Evolutionary conservation across 2,113 vertebrate species (phyloP).

Genomic region (Macrotis lagotis): DNA sequence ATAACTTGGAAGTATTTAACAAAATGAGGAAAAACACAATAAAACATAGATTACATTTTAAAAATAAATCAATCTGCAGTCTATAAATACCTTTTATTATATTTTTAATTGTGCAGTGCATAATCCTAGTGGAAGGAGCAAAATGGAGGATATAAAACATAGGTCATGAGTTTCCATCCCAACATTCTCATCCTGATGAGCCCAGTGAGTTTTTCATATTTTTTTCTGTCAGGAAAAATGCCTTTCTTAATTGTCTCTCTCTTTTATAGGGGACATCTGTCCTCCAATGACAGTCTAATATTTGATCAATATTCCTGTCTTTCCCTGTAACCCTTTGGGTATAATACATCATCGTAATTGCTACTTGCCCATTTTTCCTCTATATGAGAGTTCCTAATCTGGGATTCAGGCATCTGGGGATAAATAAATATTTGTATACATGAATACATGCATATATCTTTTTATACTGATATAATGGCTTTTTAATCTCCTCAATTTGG

Average conservation of each 20-base stretch:
- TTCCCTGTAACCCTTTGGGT: not conserved
- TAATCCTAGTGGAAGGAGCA: not conserved
- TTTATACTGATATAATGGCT: not conserved
- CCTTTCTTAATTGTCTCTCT: not conserved
- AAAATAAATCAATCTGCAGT: not conserved
- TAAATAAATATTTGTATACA: not conserved
- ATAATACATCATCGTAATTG: not conserved
- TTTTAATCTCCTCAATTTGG: not conserved
- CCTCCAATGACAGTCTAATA: not conserved
- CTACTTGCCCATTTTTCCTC: not conserved
- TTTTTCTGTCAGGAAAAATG: not conserved
- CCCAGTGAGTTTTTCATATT: not conserved
- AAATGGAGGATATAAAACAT: not conserved
- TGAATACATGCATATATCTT: not conserved
- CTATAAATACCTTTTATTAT: not conserved
- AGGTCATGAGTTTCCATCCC: not conserved
- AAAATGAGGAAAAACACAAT: not conserved
- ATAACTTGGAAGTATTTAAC: not conserved
- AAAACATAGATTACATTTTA: not conserved
- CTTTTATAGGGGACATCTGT: not conserved
- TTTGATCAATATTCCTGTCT: too few species aligned
- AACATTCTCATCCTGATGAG: not conserved
- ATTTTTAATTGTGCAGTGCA: not conserved
- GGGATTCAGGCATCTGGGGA: not conserved
- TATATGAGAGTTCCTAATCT: not conserved